These are phyloP conservation scores for Musca domestica DNA, from an alignment of 1,140 invertebrate species.

Conservation along the genomic window DNA sequence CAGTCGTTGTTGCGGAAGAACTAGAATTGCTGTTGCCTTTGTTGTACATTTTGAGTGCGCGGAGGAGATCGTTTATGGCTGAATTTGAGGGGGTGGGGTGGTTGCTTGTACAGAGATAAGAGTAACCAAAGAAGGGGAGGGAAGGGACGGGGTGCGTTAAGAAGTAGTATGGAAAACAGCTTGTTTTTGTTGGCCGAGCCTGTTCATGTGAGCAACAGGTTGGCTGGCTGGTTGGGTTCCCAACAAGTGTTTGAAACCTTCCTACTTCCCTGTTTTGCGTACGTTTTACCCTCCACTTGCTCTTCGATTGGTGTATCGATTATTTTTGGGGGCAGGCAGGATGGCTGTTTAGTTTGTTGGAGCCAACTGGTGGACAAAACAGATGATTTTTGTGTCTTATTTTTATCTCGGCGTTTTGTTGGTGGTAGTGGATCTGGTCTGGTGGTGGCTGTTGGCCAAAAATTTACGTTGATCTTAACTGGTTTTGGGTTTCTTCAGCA, in stretches of 20 bases:
- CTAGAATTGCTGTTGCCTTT: slow-evolving; percentile 14
- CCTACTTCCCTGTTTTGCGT: slow-evolving; percentile 15
- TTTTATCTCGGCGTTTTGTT: slow-evolving; percentile 24
- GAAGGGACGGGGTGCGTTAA: neutral
- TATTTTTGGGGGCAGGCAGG: too few relatives aligned
- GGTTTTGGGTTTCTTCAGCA: slow-evolving; percentile 11
- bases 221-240: neutral
- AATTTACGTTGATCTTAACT: slow-evolving; percentile 15
- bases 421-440: slow-evolving; percentile 10
- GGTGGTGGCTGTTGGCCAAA: slow-evolving; percentile 23
- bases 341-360: too few relatives aligned
- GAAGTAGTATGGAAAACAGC: neutral
- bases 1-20: neutral
- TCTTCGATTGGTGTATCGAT: slow-evolving; percentile 19
- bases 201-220: slow-evolving; percentile 23
- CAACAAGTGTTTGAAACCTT: slow-evolving; percentile 23
- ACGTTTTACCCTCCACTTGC: slow-evolving; percentile 7
- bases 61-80: neutral
- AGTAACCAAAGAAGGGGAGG: neutral
- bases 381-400: neutral
- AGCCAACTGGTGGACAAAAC: too few relatives aligned
- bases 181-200: slow-evolving; percentile 13
- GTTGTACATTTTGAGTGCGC: slow-evolving; percentile 8
- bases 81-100: neutral
- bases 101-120: neutral